Evolutionary conservation across 2,797 vertebrate genomes (phyloP), one percentile per base, ranked within the genome.

Genomic region (Chrysolophus pictus): DNA sequence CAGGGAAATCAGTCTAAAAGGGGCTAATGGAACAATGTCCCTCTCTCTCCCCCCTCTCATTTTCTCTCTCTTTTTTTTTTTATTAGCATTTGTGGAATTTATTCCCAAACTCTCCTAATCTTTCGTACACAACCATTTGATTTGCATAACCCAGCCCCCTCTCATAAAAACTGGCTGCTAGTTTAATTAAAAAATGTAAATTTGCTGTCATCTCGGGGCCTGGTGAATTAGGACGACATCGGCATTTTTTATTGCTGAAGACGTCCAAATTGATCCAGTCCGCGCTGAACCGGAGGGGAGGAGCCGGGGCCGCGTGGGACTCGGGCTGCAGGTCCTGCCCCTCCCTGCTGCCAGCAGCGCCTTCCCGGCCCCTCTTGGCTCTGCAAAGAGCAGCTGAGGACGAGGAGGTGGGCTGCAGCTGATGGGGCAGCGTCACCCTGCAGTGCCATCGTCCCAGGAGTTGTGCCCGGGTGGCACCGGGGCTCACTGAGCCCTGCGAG

Each of bases 151-250:
- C 99, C 99, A 98, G 98, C 99, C 99, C 99, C 99, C 99, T 99
- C 99, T 99, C 99, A 99, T 99, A 99, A 99, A 99, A 99, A 99
- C 97, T 98, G 99, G 98, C 98, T 98, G 98, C 99, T 99, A 99
- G 99, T 99, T 99, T 99, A 99, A 99, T 99, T 99, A 99, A 99
- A 99, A 99, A 99, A 99, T 99, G 99, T 99, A 99, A 99, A 99
- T 99, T 99, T 99, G 99, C 99, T 99, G 99, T 99, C 99, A 99
- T 98, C 98, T 98, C 97, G 99, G 98, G 98, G 99, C 98, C 98
- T 98, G 98, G 98, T 99, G 99, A 99, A 99, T 99, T 98, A 99
- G 98, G 99, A 99, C 98, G 98, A 98, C 99, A 99, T 99, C 98
- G 98, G 99, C 99, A 99, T 99, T 99, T 98, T 99, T 99, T 99